These are phyloP conservation scores for Drosophila recens DNA, from an alignment of 2,888 invertebrate species.

Conservation along the genomic window DNA sequence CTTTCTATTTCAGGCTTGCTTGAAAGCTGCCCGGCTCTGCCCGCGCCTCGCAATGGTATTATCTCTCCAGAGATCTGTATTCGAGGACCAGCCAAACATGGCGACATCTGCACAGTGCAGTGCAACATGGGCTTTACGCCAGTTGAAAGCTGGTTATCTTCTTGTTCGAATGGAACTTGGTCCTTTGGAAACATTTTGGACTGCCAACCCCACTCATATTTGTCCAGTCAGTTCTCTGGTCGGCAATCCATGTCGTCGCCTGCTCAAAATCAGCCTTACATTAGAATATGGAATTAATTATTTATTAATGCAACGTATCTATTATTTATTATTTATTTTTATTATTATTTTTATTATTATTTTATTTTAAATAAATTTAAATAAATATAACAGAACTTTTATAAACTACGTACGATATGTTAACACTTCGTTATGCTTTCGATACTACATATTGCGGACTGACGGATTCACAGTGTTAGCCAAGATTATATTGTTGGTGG, in stretches of 20 bases:
- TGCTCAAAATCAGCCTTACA: no score
- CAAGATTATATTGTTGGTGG: no score
- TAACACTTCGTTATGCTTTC: no score
- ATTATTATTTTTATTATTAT: no score
- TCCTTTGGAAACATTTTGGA: conserved; percentile 79
- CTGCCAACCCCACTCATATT: conserved; percentile 66
- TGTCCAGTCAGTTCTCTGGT: conserved; percentile 14
- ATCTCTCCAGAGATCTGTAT: conserved; percentile 87
- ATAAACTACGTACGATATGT: no score
- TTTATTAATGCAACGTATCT: no score
- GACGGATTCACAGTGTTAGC: no score
- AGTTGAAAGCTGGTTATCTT: conserved; percentile 73
- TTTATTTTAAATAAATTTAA: no score
- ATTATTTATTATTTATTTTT: no score
- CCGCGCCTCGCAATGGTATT: conserved; percentile 86
- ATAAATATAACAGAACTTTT: no score
- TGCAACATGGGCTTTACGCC: conserved; percentile 86
- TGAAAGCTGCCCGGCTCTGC: conserved; percentile 85
- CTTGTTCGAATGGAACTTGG: conserved; percentile 84
- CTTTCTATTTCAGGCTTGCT: conserved; percentile 9
- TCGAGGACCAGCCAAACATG: conserved; percentile 85
- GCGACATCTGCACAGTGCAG: conserved; percentile 86
- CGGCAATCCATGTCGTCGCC: neutral
- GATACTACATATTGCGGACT: no score
- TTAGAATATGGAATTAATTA: no score